These are phyloP conservation scores for Echinometra lucunter DNA, from an alignment of 53 echinoderm and acorn worm species.

Conservation along the genomic window DNA sequence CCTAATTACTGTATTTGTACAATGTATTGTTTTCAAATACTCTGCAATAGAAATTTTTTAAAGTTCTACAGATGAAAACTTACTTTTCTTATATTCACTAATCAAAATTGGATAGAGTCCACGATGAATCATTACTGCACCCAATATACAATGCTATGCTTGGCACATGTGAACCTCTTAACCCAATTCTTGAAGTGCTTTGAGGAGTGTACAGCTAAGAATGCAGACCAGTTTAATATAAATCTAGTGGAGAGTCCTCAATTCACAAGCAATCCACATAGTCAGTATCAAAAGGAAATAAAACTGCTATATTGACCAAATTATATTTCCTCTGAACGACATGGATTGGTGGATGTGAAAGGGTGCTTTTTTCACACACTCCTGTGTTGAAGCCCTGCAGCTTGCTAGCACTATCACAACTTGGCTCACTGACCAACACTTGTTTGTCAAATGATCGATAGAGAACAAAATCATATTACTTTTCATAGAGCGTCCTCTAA, in stretches of 20 bases:
- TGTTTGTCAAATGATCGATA: constrained; percentile 7
- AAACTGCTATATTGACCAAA: background rate
- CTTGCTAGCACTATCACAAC: background rate
- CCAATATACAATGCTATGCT: background rate
- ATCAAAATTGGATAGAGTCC: background rate
- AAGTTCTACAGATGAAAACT: background rate
- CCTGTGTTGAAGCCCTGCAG: background rate
- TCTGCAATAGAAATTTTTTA: too few relatives aligned
- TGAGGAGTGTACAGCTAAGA: background rate
- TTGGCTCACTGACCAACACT: background rate
- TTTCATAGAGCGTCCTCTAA: background rate
- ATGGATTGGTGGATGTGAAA: background rate
- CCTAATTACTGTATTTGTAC: too few relatives aligned
- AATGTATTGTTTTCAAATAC: too few relatives aligned
- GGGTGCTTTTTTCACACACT: background rate
- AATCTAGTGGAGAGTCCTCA: background rate
- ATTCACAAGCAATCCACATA: background rate
- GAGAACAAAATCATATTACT: background rate
- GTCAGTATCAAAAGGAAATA: background rate
- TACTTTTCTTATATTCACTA: background rate
- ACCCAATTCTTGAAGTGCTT: background rate
- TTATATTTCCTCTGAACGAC: background rate
- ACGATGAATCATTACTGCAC: background rate
- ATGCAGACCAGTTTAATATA: background rate
- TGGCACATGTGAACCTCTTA: background rate